Evolutionary conservation across 2,797 vertebrate species (phyloP).

Genomic region (Anas acuta): DNA sequence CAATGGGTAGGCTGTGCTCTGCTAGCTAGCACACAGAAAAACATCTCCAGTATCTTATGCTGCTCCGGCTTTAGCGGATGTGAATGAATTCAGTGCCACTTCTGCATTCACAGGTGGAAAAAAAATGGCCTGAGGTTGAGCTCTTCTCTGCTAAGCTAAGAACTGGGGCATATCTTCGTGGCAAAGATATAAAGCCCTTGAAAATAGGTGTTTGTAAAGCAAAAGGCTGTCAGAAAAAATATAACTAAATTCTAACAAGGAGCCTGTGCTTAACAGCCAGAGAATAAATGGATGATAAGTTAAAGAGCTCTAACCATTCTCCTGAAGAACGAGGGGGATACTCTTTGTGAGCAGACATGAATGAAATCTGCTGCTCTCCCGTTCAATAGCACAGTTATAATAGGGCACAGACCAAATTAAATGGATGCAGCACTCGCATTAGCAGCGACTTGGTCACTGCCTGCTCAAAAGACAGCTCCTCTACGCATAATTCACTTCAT

Average conservation of each 20-base stretch:
- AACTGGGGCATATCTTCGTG: neutral
- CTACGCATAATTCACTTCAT: neutral
- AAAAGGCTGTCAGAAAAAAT: neutral
- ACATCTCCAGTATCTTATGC: neutral
- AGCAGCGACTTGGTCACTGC: neutral
- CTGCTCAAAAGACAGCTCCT: neutral
- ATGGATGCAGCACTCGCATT: accelerated
- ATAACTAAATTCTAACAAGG: neutral
- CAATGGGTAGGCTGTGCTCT: neutral
- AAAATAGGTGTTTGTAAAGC: neutral
- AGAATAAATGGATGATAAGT: constrained; percentile 42
- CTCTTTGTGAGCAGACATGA: neutral
- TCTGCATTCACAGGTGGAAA: neutral
- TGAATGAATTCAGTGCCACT: accelerated
- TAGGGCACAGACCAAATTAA: neutral
- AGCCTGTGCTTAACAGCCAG: neutral
- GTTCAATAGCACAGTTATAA: neutral
- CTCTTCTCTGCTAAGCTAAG: neutral
- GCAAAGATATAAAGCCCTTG: neutral
- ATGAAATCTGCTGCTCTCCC: neutral
- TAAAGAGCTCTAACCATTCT: neutral
- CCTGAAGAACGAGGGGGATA: neutral
- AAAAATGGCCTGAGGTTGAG: neutral
- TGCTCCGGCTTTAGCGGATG: neutral
- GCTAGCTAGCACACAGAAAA: neutral